phyloP scores from a whole-genome alignment of 1,140 invertebrate species.

The Megalopta genalis region DNA sequence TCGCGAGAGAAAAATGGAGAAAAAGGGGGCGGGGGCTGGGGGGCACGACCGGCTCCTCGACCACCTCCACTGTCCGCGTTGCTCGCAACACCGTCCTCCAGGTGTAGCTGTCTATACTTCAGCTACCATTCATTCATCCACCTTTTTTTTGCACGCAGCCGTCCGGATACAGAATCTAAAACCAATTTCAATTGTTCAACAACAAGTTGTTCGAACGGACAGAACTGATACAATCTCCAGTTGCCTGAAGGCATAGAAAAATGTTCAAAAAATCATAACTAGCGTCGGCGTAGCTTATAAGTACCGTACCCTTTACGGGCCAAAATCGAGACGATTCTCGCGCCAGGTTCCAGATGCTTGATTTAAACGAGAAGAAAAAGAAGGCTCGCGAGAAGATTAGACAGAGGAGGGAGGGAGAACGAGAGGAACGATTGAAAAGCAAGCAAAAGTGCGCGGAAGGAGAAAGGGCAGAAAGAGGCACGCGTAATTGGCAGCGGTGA shows the following conservation, averaged over 20 bases:
- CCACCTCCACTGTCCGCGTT: not conserved
- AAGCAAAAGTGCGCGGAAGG: conserved; percentile 17
- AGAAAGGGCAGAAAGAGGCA: conserved; percentile 74
- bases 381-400: not conserved
- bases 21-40: not conserved
- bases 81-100: not conserved
- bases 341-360: too few species aligned
- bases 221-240: too few species aligned
- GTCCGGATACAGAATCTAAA: too few species aligned
- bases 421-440: conserved; percentile 12
- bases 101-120: not conserved
- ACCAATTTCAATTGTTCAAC: too few species aligned
- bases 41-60: not conserved
- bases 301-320: too few species aligned
- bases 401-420: not conserved
- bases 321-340: too few species aligned
- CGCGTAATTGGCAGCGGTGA: conserved; percentile 74
- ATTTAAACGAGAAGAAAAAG: not conserved
- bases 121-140: too few species aligned
- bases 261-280: too few species aligned
- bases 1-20: conserved; percentile 49
- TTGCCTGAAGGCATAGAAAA: too few species aligned
- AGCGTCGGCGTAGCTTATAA: too few species aligned
- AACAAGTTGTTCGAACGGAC: too few species aligned
- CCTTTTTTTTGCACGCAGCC: too few species aligned